Percentiles rank a stretch among this genome's conserved stretches.
Conservation (phyloP, 1,140 invertebrate genomes). For the Contarinia nasturtii region DNA sequence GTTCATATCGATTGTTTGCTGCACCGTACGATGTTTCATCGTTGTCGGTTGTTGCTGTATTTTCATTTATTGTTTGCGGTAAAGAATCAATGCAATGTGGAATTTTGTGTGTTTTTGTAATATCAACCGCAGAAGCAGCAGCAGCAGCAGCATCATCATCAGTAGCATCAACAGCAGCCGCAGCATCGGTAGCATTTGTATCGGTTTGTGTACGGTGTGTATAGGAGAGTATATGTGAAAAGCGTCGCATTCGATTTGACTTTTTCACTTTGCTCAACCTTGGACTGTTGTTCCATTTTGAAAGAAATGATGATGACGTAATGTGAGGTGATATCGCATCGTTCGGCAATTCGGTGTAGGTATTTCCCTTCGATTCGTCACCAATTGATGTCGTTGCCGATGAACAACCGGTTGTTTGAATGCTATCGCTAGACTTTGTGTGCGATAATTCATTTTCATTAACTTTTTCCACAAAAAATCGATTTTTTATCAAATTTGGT, state of each 20-base stretch:
- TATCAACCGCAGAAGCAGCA: neutral
- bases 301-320: too few species aligned
- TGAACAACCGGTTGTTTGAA: neutral
- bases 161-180: neutral
- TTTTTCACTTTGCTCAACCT: slow-evolving; percentile 7
- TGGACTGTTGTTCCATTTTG: too few species aligned
- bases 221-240: slow-evolving; percentile 21
- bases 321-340: neutral
- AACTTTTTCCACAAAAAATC: slow-evolving; percentile 21
- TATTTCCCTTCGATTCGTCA: neutral
- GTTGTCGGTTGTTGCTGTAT: too few species aligned
- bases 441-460: slow-evolving; percentile 1
- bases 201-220: neutral
- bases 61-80: too few species aligned
- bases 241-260: slow-evolving; percentile 18
- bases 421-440: neutral
- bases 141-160: neutral
- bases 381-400: neutral
- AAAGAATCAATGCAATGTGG: too few species aligned
- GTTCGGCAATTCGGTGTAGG: neutral
- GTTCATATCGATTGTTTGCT: too few species aligned
- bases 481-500: slow-evolving; percentile 8
- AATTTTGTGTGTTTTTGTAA: too few species aligned
- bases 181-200: neutral
- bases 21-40: too few species aligned